Base-by-base conservation (phyloP, 2,888 invertebrate species). In the Dolichomitus sp. region DNA sequence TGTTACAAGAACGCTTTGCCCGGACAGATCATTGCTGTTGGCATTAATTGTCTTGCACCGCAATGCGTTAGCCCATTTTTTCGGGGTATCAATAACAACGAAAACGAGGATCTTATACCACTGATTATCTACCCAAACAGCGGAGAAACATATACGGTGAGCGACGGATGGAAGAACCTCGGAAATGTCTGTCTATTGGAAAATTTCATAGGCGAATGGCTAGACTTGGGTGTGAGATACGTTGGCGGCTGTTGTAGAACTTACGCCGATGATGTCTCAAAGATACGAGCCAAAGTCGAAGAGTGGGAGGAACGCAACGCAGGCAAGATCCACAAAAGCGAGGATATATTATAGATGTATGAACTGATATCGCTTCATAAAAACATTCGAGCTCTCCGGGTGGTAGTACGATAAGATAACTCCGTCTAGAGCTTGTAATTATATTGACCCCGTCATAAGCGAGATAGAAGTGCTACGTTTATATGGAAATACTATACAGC, bases 211-310 rank as follows among this genome's bases (percentile, higher is more conserved):
- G 94, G 95, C 19, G 96, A 96, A 88, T 98, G 98, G 98, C 92
- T 97, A 69, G 95, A 96, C 76, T 93, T 96, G 66, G 98, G 98
- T 1, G 97, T 97, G 27, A 95, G 95, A 78, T 97, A 97, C 93
- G 95, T 99, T 50, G 98, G 98, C 19, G 98, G 98, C 0, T 99
- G 98, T 90, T 99, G 99, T 93, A 95, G 98, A 85, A 97, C 98
- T 0, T 96, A 96, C 89, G 97, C 98, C 3, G 95, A 96, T 0
- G 98, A 98, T 92, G 96, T 98, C n/a, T 94, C 95, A 11, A 95
- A 96, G 86, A 97, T 98, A 88, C 95, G 95, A 80, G 95, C 96
- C 89, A 95, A 96, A 90, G 96, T 96, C 79, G 89, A 91, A 61
- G 92, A 93, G 84, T 95, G 94, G 94, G 88, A 88, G 63, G 69